Conservation (phyloP, 2,113 vertebrate species). For the Orycteropus afer region DNA sequence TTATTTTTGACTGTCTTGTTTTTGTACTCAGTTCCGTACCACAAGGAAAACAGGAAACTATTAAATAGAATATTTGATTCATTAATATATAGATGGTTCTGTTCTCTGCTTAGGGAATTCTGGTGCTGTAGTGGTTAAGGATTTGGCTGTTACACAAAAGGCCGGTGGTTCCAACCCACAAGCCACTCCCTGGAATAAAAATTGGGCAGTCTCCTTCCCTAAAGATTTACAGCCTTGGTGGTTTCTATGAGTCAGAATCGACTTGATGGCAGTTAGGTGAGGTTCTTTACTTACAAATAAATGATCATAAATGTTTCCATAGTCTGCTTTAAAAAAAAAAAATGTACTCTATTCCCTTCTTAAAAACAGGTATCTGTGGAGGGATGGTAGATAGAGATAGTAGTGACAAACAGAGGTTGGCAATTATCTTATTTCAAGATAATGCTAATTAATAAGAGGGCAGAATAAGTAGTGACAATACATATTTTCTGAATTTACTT, state of each 20-base stretch:
- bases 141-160: too few species aligned
- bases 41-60: neutral
- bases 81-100: neutral
- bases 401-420: neutral
- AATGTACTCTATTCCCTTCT: neutral
- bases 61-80: neutral
- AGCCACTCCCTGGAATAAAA: too few species aligned
- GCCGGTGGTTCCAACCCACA: too few species aligned
- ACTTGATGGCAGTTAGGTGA: too few species aligned
- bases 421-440: neutral
- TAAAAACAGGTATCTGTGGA: neutral
- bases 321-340: neutral
- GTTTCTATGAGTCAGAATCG: too few species aligned
- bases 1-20: neutral
- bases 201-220: too few species aligned
- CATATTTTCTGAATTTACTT: neutral
- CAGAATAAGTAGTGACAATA: neutral
- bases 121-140: too few species aligned
- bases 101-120: too few species aligned
- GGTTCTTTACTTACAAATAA: neutral
- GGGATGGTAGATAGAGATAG: neutral
- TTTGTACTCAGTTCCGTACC: neutral
- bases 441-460: neutral
- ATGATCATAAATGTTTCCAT: neutral
- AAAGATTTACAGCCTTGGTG: too few species aligned